A percentile compares a stretch with the other conserved stretches of the same genome.
Conservation (phyloP, 2,113 vertebrate species). For the Microcebus ravelobensis region DNA sequence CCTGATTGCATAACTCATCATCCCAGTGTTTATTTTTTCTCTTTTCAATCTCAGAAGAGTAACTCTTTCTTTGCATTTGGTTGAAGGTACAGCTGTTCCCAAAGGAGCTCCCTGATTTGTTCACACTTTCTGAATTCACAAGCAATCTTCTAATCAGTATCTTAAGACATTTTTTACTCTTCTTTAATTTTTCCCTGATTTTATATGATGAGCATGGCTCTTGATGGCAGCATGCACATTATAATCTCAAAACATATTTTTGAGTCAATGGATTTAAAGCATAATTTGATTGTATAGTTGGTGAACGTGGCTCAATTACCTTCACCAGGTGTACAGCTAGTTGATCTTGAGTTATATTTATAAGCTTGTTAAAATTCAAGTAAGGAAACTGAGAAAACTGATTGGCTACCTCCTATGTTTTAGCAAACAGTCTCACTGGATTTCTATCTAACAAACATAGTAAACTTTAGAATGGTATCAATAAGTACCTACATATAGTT, state of each 20-base stretch:
- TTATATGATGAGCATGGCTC: constrained; percentile 70
- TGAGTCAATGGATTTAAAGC: constrained; percentile 64
- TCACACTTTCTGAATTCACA: constrained; percentile 68
- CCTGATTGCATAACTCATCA: constrained; percentile 46
- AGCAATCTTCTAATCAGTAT: constrained; percentile 77
- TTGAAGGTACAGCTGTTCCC: constrained; percentile 52
- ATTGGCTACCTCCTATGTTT: constrained; percentile 37
- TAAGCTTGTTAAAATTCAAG: constrained; percentile 75
- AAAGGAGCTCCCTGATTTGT: constrained; percentile 62
- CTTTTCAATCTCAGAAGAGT: constrained; percentile 37
- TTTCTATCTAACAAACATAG: not conserved
- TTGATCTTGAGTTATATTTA: constrained; percentile 74
- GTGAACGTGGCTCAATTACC: constrained; percentile 73
- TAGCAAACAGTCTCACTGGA: not conserved
- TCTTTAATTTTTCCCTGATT: constrained; percentile 80
- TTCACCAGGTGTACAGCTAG: constrained; percentile 76
- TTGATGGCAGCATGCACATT: constrained; percentile 60
- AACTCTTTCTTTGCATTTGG: constrained; percentile 45
- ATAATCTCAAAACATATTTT: constrained; percentile 70
- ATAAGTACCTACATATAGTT: accelerated
- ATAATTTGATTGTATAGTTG: constrained; percentile 78
- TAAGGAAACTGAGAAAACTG: constrained; percentile 61
- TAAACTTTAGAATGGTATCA: not conserved
- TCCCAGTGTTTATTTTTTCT: constrained; percentile 7
- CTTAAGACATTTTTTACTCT: constrained; percentile 75